phyloP scores from a whole-genome alignment of 2,888 invertebrate species.

The Leptopilina myrica region DNA sequence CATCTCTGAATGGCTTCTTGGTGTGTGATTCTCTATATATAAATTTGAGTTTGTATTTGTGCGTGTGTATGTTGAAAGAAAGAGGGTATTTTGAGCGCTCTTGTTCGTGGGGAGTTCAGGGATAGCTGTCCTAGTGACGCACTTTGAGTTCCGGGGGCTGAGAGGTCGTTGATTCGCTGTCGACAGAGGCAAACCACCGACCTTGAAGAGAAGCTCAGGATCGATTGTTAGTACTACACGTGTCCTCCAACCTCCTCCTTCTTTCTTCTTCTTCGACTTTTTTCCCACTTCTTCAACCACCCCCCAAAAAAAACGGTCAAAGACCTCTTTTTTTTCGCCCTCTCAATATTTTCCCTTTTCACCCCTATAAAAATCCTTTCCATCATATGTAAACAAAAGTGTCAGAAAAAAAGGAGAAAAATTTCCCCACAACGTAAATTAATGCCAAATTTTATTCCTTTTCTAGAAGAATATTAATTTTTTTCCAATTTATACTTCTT shows the following conservation, averaged over 20 bases:
- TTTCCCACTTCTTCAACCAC: conserved; percentile 45
- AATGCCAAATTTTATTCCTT: conserved; percentile 4
- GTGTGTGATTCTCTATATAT: not conserved
- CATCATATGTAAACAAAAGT: not conserved
- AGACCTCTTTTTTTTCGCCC: conserved; percentile 47
- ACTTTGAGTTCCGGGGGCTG: conserved; percentile 69
- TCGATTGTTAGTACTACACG: conserved; percentile 72
- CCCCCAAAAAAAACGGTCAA: conserved; percentile 44
- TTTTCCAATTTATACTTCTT: too few relatives aligned
- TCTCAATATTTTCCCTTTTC: not conserved
- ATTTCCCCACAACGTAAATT: not conserved
- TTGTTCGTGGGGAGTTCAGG: conserved; percentile 55
- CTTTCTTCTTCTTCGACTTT: too few relatives aligned
- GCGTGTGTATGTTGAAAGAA: conserved; percentile 22
- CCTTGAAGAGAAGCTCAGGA: conserved; percentile 71
- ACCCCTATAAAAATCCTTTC: not conserved
- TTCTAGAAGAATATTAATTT: not conserved
- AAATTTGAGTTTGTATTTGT: conserved; percentile 8
- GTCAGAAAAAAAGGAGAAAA: not conserved
- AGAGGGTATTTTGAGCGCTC: conserved; percentile 28
- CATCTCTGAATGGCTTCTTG: conserved; percentile 22
- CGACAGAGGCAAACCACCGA: conserved; percentile 66
- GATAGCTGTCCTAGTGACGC: conserved; percentile 73
- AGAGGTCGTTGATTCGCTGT: conserved; percentile 72
- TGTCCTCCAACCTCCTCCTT: conserved; percentile 53